Evolutionary conservation across 2,888 invertebrate genomes (phyloP), one percentile per base, ranked within the genome.

Genomic region (Muschampia plurimacula): DNA sequence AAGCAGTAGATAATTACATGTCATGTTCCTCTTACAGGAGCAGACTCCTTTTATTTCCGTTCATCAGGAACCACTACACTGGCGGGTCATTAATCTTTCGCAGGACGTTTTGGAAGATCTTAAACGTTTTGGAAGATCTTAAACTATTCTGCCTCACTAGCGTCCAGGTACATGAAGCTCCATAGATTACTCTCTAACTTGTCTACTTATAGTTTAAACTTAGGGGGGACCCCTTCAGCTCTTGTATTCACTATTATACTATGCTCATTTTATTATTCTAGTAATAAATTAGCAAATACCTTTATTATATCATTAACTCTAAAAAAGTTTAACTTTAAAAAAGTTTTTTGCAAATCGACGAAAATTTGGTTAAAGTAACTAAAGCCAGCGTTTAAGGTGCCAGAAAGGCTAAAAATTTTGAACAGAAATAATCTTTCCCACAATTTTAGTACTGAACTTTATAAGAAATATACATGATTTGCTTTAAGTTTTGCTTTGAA

Each of bases 31-130:
- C 15, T 15, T 52, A 15, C 52, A 52, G 52, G 8, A 52, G 15
- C 52, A 8, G 52, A 15, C 15, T 59, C 57, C 32, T 28, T 28
- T 59, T 13, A 59, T 32, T 59, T 59, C 32, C 57, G 32, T 32
- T 59, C 57, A 59, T 28, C 32, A 10, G 12, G 7, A 15, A 59
- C 28, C 32, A 59, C 57, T 59, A 59, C 57, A 59, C 32, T 12
- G 57, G 32, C 12, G 13, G 57, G 28, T 32, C 57, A 59, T 59
- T 59, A 59, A 59, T 59, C 57, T 59, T 59, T 32, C 22, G 5
- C 12, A 32, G 57, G 57, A 32, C 57, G 32, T 32, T 59, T 59
- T 59, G 28, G 32, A 59, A 59, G 15, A 59, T 59, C 28, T 32
- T 22, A 22, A 22, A 22, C 22, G 32, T 32, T 59, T 59, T 59